phyloP scores from a whole-genome alignment of 2,888 invertebrate species.

The Serrognathus titanus region DNA sequence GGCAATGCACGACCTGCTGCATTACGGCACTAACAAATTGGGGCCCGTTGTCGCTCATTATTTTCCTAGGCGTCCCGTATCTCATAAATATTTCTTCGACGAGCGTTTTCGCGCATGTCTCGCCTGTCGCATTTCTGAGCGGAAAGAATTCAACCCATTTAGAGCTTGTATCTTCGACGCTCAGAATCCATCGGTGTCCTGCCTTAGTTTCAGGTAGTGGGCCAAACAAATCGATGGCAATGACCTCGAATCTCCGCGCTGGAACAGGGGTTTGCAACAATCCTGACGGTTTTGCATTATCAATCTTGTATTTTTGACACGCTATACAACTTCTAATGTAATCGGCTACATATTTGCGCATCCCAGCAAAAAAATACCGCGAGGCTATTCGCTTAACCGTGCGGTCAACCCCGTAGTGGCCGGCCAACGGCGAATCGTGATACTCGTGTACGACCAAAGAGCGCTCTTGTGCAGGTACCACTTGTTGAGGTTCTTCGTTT shows the following conservation, averaged over 20 bases:
- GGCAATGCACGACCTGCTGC: slow-evolving; percentile 5
- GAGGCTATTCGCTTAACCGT: slow-evolving; percentile 12
- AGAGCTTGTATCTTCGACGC: slow-evolving; percentile 9
- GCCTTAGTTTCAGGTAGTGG: slow-evolving; percentile 24
- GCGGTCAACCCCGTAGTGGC: slow-evolving; percentile 19
- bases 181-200: slow-evolving; percentile 20
- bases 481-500: slow-evolving; percentile 14
- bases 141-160: slow-evolving; percentile 39
- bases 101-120: slow-evolving; percentile 30
- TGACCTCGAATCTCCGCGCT: slow-evolving; percentile 28
- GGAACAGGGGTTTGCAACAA: slow-evolving; percentile 20
- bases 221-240: slow-evolving; percentile 33
- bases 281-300: slow-evolving; percentile 20
- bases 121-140: slow-evolving; percentile 31
- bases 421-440: slow-evolving; percentile 20
- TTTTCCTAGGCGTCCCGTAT: slow-evolving; percentile 34
- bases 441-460: slow-evolving; percentile 12
- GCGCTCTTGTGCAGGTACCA: slow-evolving; percentile 17
- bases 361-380: slow-evolving; percentile 14
- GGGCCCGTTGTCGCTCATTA: slow-evolving; percentile 29
- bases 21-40: slow-evolving; percentile 6
- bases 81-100: slow-evolving; percentile 37
- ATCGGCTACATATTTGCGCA: neutral
- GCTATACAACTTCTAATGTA: slow-evolving; percentile 16
- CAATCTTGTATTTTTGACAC: slow-evolving; percentile 22